Percentiles rank a stretch among this genome's conserved stretches.
phyloP scores from a whole-genome alignment of 2,113 vertebrate genomes.

The Podilymbus podiceps region DNA sequence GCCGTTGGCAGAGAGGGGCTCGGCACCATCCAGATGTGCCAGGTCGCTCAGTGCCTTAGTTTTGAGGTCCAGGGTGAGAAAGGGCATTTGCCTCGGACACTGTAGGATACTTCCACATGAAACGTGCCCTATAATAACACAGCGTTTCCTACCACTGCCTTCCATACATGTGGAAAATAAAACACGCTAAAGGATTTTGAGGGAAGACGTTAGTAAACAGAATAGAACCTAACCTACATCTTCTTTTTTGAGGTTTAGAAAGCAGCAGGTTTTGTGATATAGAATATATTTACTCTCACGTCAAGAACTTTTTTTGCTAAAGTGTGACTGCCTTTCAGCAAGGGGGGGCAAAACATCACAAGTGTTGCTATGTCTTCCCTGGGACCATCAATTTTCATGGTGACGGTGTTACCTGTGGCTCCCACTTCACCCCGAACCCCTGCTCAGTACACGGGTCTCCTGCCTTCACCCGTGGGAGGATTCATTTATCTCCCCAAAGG shows the following conservation, averaged over 20 bases:
- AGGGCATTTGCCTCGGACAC: background rate
- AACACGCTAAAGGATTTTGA: background rate
- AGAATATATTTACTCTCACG: background rate
- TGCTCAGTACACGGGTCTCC: rapidly evolving
- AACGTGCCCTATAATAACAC: background rate
- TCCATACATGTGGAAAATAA: rapidly evolving
- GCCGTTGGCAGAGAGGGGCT: background rate
- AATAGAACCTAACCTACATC: background rate
- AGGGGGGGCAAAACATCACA: background rate
- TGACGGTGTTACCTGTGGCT: background rate
- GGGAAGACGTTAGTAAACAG: background rate
- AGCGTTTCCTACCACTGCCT: background rate
- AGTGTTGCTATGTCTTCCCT: rapidly evolving
- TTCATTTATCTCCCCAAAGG: background rate
- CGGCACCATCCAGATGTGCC: background rate
- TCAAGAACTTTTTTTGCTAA: background rate
- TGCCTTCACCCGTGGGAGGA: background rate
- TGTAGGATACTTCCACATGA: background rate
- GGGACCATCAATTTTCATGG: background rate
- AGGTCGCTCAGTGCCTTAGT: background rate
- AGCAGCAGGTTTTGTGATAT: rapidly evolving
- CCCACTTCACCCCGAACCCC: background rate
- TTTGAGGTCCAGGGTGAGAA: background rate
- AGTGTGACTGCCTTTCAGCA: background rate
- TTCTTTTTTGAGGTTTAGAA: background rate